Percentiles rank a stretch among this genome's conserved stretches.
Conservation (phyloP, 2,888 invertebrate species). For the Nephrotoma guestfalica region DNA sequence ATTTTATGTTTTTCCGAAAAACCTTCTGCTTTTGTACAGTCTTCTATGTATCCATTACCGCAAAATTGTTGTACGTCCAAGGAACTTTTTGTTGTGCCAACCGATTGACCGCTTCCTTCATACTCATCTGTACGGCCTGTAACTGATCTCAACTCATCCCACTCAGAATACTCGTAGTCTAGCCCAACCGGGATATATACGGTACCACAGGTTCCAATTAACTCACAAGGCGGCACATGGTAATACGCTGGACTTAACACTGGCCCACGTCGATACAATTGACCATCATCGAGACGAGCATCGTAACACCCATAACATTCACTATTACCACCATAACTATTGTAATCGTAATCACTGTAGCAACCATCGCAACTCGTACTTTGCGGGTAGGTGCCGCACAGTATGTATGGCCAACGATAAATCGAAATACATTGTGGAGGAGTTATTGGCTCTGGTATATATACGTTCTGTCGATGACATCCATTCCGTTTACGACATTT, state of each 20-base stretch:
- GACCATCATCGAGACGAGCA: conserved; percentile 11
- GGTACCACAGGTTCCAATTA: conserved; percentile 10
- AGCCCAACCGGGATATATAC: background rate
- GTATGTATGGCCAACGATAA: conserved; percentile 12
- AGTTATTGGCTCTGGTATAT: conserved; percentile 12
- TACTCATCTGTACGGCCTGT: background rate
- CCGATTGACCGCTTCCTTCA: background rate
- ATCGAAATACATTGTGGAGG: conserved; percentile 11
- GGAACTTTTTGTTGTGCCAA: too few relatives aligned
- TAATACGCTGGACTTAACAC: conserved; percentile 10
- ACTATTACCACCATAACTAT: conserved; percentile 5
- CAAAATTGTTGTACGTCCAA: background rate
- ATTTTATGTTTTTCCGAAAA: background rate
- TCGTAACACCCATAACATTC: conserved; percentile 12
- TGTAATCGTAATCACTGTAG: conserved; percentile 13
- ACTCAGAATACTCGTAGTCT: background rate
- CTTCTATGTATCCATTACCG: background rate
- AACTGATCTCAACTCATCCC: background rate
- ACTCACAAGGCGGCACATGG: conserved; percentile 12
- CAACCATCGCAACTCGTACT: conserved; percentile 12
- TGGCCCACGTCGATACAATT: conserved; percentile 12
- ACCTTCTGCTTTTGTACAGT: background rate
- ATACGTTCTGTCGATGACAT: conserved; percentile 8
- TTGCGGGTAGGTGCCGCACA: conserved; percentile 10
- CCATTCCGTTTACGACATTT: conserved; percentile 5